Base-by-base conservation (phyloP, 2,797 vertebrate genomes). In the Parauchenoglanis ngamensis region DNA sequence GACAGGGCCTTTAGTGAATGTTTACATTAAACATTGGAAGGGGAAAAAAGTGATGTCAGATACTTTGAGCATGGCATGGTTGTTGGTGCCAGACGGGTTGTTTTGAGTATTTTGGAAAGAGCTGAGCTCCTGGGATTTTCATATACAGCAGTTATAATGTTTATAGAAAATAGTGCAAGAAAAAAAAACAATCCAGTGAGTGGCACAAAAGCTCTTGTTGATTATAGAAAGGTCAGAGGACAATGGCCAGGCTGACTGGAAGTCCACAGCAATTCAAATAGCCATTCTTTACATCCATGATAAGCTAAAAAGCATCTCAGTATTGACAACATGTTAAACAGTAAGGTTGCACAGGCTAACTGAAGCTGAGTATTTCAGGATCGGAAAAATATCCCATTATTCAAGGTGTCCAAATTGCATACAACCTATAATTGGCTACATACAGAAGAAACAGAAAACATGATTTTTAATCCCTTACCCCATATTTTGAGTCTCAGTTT, bases 381-480 rank as follows among this genome's bases (percentile, higher is more conserved):
- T 40, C 28, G 73, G 4, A 3, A 21, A 79, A 59, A 35, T 7
- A 1, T 40, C 5, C 21, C 3, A 0, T 25, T 80, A 17, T 56
- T 80, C 5, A 80, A 40, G 44, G 19, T 59, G 54, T 59, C 25
- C 8, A 17, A 56, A 35, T 57, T 40, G 1, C 15, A 57, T 59
- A 23, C 54, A 79, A 7, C 3, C 10, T 79, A 54, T 28, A 82
- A 82, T 28, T n/a, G 54, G 52, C 35, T 40, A 57, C n/a, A 35
- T 23, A 52, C 63, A 68, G 35, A 85, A 68, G 13, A 65, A 65
- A 67, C n/a, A 78, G 21, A 79, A 86, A 52, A 40, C 57, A 52
- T 44, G 10, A 61, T 86, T 76, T 40, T 86, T 83, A 1, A 83
- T 83, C 31, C 57, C n/a, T 83, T 78, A 56, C 56, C 25, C 31